Evolutionary conservation across 2,888 invertebrate genomes (phyloP).

Genomic region (Chydorus sphaericus): DNA sequence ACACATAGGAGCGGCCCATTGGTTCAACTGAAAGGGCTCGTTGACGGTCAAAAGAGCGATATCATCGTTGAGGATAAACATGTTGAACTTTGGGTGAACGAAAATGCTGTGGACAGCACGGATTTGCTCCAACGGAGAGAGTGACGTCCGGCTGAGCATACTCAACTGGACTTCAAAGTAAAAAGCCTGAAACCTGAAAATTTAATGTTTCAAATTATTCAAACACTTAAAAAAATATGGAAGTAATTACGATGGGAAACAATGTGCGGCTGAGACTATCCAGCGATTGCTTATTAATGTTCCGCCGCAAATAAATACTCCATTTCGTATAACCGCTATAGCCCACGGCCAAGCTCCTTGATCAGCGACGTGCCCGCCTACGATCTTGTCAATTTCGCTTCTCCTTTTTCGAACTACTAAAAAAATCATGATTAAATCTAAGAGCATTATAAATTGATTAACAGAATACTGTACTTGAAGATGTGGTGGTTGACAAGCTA

Average conservation of each 20-base stretch:
- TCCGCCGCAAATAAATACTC: slow-evolving; percentile 68
- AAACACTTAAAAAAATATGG: slow-evolving; percentile 17
- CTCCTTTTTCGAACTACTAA: neutral
- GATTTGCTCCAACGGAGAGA: slow-evolving; percentile 59
- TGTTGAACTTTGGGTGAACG: slow-evolving; percentile 49
- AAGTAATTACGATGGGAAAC: slow-evolving; percentile 32
- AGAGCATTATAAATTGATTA: too few species aligned
- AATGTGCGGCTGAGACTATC: slow-evolving; percentile 72
- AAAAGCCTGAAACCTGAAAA: slow-evolving; percentile 48
- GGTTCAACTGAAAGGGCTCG: slow-evolving; percentile 49
- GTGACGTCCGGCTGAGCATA: slow-evolving; percentile 57
- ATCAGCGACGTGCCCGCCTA: slow-evolving; percentile 57
- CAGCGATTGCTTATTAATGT: slow-evolving; percentile 53
- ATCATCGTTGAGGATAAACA: slow-evolving; percentile 52
- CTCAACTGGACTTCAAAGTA: slow-evolving; percentile 70
- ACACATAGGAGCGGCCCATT: slow-evolving; percentile 67
- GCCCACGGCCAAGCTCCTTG: slow-evolving; percentile 74
- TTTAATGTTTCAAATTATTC: too few species aligned
- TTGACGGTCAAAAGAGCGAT: slow-evolving; percentile 52
- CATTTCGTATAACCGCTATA: slow-evolving; percentile 60
- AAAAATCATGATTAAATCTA: too few species aligned
- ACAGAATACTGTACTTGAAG: too few species aligned
- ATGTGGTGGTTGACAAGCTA: neutral
- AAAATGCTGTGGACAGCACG: slow-evolving; percentile 46
- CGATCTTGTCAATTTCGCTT: slow-evolving; percentile 35